Base-by-base conservation (phyloP, 2,888 invertebrate genomes). In the Caenorhabditis afra region DNA sequence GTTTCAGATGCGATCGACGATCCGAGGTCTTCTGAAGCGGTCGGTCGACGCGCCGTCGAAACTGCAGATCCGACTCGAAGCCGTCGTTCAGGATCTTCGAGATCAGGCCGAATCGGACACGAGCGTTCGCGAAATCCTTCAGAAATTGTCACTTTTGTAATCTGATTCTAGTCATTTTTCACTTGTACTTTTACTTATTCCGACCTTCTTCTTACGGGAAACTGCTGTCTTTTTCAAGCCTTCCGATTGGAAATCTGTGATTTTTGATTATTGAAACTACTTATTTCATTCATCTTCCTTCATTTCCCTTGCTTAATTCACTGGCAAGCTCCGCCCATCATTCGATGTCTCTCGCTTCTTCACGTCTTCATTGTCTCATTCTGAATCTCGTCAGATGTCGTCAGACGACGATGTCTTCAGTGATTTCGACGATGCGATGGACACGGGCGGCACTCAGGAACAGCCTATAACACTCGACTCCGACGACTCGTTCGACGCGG, bases 1-100 rank as follows among this genome's bases (percentile, higher is more conserved):
- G n/a, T n/a, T n/a, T n/a, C 70, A 74, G 71, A 79, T 79, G 58
- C 61, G 79, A 14, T 73, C 79, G 10, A 73, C 79, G 4, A 47
- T 79, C 14, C 73, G 79, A 10, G 74, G 74, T n/a, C 70, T 79
- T 39, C 41, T 79, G 41, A 79, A 79, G 62, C 58, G 74, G 3
- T 59, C 74, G 20, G 62, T 65, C 22, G 67, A 62, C 29, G 45
- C 59, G 4, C 44, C 67, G n/a, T 20, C 65, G 11, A 61, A 59
- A 44, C 37, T 57, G 2, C 44, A 55, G 23, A 57, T 55, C 20
- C 23, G 80, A 16, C 29, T 71, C 12, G 71, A 67, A 14, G 52
- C 37, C 14, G 57, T 71, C 7, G 47, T 76, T 37, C 61, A 71
- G 39, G 75, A 80, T 14, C 50, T 80, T 14, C 65, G 65, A 5